Conservation (phyloP, 2,797 vertebrate species). For the Premnoplex brunnescens region DNA sequence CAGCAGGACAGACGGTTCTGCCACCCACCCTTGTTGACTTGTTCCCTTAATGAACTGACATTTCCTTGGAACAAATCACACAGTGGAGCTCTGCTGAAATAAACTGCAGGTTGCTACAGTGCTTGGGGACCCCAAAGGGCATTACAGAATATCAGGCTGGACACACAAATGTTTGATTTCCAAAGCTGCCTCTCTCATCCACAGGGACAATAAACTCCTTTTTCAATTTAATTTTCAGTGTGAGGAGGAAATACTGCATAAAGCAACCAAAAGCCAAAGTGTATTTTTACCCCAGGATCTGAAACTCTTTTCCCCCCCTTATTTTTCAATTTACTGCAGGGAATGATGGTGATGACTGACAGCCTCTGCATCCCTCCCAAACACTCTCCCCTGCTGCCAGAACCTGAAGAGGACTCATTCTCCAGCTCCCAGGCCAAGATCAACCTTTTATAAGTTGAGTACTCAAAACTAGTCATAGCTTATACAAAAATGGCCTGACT, state of each 20-base stretch:
- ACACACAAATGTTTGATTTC: not conserved
- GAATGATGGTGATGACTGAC: not conserved
- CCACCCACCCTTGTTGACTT: not conserved
- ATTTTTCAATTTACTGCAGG: not conserved
- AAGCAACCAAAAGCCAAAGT: slow-evolving; percentile 1
- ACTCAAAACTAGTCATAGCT: not conserved
- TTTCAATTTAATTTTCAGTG: not conserved
- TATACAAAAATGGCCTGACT: slow-evolving; percentile 1
- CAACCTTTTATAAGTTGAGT: not conserved
- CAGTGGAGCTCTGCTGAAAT: not conserved
- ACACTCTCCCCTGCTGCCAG: not conserved
- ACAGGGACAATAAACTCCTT: not conserved
- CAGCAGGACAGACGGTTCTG: not conserved
- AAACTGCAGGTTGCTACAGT: not conserved
- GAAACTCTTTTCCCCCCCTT: not conserved
- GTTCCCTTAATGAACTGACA: not conserved
- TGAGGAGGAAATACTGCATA: not conserved
- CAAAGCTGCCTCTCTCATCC: not conserved
- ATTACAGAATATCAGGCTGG: not conserved
- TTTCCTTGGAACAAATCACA: not conserved
- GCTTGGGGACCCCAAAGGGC: not conserved
- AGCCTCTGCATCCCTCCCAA: not conserved
- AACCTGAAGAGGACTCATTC: not conserved
- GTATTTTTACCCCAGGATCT: not conserved
- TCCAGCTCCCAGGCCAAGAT: not conserved